Evolutionary conservation across 2,888 invertebrate species (phyloP).

Genomic region (Anagyrus pseudococci): DNA sequence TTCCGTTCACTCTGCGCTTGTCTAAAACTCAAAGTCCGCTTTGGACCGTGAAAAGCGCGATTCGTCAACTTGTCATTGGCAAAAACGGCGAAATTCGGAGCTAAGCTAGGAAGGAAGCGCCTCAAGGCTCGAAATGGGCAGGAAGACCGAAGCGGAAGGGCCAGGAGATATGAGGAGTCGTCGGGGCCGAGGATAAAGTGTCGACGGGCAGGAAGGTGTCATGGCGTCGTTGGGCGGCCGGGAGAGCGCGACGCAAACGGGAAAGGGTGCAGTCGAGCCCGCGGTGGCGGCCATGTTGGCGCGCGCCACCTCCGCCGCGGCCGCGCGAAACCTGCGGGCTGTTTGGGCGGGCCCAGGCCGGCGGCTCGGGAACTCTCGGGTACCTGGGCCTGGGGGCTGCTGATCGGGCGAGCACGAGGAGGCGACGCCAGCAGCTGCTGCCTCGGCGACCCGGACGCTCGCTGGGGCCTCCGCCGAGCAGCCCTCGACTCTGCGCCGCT

Average conservation of each 20-base stretch:
- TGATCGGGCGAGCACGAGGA: not conserved
- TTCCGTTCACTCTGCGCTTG: too few species aligned
- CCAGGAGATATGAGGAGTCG: too few species aligned
- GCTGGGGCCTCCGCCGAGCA: not conserved
- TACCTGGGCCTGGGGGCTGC: not conserved
- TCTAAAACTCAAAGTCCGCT: too few species aligned
- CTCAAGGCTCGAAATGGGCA: not conserved
- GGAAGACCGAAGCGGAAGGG: not conserved
- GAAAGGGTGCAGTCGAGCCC: not conserved
- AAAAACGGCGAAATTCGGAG: too few species aligned
- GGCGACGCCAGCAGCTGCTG: not conserved
- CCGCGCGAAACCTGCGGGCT: slow-evolving; percentile 55
- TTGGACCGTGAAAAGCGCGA: not conserved
- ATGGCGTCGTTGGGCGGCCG: slow-evolving; percentile 48
- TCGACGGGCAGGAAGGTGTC: slow-evolving; percentile 46
- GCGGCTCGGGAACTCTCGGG: too few species aligned
- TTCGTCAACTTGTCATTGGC: not conserved
- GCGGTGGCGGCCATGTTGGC: slow-evolving; percentile 55
- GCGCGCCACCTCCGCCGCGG: slow-evolving; percentile 30
- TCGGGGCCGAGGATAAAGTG: too few species aligned
- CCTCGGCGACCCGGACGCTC: not conserved
- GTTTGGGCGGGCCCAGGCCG: slow-evolving; percentile 47
- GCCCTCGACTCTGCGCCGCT: not conserved
- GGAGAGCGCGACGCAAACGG: slow-evolving; percentile 25
- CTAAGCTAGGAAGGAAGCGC: too few species aligned